Evolutionary conservation across 1,140 invertebrate genomes (phyloP).

Genomic region (Polypedilum vanderplanki): DNA sequence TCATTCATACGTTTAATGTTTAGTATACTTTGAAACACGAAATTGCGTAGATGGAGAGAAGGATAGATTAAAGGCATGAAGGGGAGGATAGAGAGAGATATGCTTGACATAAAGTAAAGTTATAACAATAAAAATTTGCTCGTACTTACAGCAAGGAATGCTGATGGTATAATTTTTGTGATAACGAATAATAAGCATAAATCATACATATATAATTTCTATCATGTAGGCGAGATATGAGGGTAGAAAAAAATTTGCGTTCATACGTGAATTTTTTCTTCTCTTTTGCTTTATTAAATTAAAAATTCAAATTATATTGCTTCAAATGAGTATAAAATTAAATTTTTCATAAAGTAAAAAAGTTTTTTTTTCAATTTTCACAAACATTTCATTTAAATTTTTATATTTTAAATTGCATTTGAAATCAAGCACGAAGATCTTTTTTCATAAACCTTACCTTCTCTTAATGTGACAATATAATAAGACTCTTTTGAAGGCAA

Average conservation of each 20-base stretch:
- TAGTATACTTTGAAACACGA: no score
- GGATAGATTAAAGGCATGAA: no score
- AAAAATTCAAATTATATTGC: no score
- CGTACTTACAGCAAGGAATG: background rate
- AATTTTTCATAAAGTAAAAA: background rate
- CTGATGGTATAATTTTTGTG: slow-evolving; percentile 23
- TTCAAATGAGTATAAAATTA: background rate
- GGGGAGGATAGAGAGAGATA: no score
- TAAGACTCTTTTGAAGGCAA: slow-evolving; percentile 64
- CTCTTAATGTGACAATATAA: slow-evolving; percentile 66
- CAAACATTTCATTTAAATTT: no score
- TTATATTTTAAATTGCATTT: no score
- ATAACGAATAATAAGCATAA: slow-evolving; percentile 27
- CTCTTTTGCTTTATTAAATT: no score
- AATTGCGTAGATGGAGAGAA: no score
- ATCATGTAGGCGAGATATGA: slow-evolving; percentile 1
- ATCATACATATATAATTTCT: slow-evolving; percentile 3
- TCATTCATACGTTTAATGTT: no score
- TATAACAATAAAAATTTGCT: slow-evolving; percentile 27
- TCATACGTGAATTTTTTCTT: background rate
- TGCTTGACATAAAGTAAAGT: slow-evolving; percentile 1
- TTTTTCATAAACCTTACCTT: slow-evolving; percentile 51
- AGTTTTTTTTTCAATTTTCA: no score
- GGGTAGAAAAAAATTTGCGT: background rate
- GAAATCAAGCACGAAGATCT: background rate